phyloP scores from a whole-genome alignment of 2,797 vertebrate genomes.

The Benthosema pterotum region DNA sequence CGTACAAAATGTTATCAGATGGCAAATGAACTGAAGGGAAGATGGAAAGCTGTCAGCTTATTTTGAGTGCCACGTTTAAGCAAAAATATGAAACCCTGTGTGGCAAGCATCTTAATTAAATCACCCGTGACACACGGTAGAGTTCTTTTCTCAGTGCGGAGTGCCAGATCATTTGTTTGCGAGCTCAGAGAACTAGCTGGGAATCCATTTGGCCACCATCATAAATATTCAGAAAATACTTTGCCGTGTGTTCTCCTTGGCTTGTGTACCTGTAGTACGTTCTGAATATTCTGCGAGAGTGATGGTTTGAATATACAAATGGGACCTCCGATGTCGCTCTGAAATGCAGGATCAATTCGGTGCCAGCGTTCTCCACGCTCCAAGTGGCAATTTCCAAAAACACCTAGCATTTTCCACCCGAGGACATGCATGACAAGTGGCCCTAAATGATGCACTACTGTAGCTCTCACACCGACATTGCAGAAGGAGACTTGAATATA shows the following conservation, averaged over 20 bases:
- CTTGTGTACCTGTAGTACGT: conserved; percentile 9
- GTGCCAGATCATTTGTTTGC: conserved; percentile 48
- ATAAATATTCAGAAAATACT: conserved; percentile 55
- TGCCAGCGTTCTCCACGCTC: not conserved
- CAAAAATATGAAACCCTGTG: conserved; percentile 48
- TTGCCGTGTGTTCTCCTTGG: conserved; percentile 30
- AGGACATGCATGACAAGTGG: not conserved
- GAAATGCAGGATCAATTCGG: not conserved
- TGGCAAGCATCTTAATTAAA: conserved; percentile 64
- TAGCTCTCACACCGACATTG: not conserved
- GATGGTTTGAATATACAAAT: conserved; percentile 42
- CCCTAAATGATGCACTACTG: not conserved
- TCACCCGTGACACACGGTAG: conserved; percentile 39
- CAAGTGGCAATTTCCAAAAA: not conserved
- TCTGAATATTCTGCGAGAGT: conserved; percentile 3
- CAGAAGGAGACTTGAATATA: conserved; percentile 21
- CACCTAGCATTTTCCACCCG: not conserved
- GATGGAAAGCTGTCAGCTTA: conserved; percentile 58
- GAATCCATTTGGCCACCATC: conserved; percentile 37
- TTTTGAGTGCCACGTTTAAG: conserved; percentile 44
- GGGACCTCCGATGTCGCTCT: not conserved
- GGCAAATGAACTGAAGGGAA: conserved; percentile 38
- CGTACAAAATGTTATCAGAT: conserved; percentile 35
- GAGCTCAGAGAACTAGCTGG: conserved; percentile 46
- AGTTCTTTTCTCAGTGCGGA: conserved; percentile 17